Evolutionary conservation across 92 coral and sea anemone species (phyloP).

Genomic region (Zoanthus gigantus): DNA sequence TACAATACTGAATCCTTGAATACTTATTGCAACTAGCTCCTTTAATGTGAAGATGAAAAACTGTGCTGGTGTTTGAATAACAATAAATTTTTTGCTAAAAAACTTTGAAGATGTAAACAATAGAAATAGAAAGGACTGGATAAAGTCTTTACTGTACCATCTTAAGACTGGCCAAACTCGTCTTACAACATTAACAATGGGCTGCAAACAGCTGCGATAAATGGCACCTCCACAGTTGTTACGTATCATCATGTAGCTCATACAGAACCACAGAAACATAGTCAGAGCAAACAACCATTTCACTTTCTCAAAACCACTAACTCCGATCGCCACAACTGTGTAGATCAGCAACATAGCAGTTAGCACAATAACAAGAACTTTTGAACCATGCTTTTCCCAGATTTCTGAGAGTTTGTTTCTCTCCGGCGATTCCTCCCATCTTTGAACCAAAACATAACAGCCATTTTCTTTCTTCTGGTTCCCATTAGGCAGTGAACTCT

Average conservation of each 20-base stretch:
- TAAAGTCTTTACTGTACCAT: conserved; percentile 63
- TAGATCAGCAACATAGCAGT: conserved; percentile 59
- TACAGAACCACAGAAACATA: conserved; percentile 90
- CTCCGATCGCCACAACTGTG: conserved; percentile 79
- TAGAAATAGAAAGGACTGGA: not conserved
- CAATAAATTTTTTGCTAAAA: no score
- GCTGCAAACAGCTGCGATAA: conserved; percentile 68
- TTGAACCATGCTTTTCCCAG: conserved; percentile 71
- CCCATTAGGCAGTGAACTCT: conserved; percentile 63
- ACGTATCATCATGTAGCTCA: conserved; percentile 80
- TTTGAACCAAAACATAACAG: conserved; percentile 56
- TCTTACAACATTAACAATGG: conserved; percentile 55
- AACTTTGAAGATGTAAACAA: no score
- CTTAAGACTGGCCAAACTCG: conserved; percentile 73
- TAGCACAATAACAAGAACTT: conserved; percentile 44
- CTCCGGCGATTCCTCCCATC: conserved; percentile 76
- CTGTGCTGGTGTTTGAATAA: no score
- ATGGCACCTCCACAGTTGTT: conserved; percentile 80
- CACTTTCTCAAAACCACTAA: conserved; percentile 89
- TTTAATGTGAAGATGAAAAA: no score
- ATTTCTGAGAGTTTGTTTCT: conserved; percentile 47
- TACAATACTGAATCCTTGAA: no score
- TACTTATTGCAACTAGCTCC: no score
- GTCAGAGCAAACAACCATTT: conserved; percentile 79
- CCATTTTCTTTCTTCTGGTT: conserved; percentile 33